Evolutionary conservation across 2,888 invertebrate species (phyloP), one percentile per base, ranked within the genome.

Genomic region (Andricus quercusramuli): DNA sequence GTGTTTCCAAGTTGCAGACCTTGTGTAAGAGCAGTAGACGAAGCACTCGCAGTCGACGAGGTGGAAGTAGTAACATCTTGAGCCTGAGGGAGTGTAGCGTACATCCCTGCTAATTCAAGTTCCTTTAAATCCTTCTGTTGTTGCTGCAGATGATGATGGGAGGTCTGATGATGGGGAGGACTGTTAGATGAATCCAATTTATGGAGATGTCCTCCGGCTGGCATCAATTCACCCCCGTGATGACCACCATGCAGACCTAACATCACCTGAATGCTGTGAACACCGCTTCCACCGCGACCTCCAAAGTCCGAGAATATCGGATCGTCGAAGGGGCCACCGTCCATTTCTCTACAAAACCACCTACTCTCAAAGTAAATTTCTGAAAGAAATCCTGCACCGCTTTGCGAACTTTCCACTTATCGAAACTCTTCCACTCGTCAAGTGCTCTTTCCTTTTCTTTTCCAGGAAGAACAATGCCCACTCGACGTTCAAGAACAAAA

Each of bases 231-330:
- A 80, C 88, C 83, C 65, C 87, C 82, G 79, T 93, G 93, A 77
- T 92, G 93, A 44, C 93, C 93, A 67, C 94, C 93, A 82, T 94
- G 94, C 81, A 95, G 93, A 20, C 95, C 95, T 79, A 96, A 91
- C 96, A 96, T 96, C 83, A 95, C 95, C 92, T 96, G 95, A 85
- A 96, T 95, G 86, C 95, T 94, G 87, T 95, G 95, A 78, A 94
- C 95, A 62, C 95, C 95, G 51, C 93, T 93, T 2, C 93, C 93
- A 84, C 93, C 93, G 15, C 96, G 94, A 86, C 94, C 94, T 47
- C 94, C 93, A 89, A 97, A 97, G 93, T 97, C 97, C 85, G 95
- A 94, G 92, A 97, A 97, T 90, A 96, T 95, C 89, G 96, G 96
- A 91, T 97, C 97, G 91, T 97, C 97, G 93, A 97, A 94, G 51